Evolutionary conservation across 2,113 vertebrate species (phyloP).

Genomic region (Hippocampus barbouri): DNA sequence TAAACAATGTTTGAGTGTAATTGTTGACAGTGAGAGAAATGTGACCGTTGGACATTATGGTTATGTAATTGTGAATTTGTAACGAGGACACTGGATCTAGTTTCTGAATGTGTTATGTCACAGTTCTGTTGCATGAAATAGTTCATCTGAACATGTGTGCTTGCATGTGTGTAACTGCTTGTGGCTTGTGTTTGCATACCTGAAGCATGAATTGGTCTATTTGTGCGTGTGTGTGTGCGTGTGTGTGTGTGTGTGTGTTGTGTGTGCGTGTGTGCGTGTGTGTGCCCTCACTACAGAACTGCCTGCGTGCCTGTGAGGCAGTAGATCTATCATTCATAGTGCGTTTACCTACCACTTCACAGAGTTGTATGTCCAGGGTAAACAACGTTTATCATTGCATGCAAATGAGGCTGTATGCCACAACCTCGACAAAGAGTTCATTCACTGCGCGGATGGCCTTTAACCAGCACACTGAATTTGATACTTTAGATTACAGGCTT

Average conservation of each 20-base stretch:
- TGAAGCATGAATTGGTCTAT: constrained; percentile 47
- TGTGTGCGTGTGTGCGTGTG: too few species aligned
- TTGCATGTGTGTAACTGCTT: constrained; percentile 33
- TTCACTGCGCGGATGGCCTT: constrained; percentile 44
- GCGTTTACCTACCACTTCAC: constrained; percentile 66
- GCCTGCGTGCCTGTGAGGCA: constrained; percentile 61
- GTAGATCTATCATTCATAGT: constrained; percentile 66
- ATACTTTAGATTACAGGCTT: constrained; percentile 62
- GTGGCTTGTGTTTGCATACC: constrained; percentile 43
- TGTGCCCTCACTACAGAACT: constrained; percentile 24
- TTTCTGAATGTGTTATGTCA: constrained; percentile 35
- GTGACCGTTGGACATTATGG: constrained; percentile 37
- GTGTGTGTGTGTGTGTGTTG: too few species aligned
- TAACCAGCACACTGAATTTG: constrained; percentile 36
- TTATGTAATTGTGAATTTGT: constrained; percentile 46
- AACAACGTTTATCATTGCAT: constrained; percentile 73
- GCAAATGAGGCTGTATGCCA: constrained; percentile 60
- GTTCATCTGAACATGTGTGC: constrained; percentile 44
- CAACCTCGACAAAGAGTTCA: constrained; percentile 59
- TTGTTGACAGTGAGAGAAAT: constrained; percentile 52
- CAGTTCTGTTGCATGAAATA: constrained; percentile 41
- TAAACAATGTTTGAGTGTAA: constrained; percentile 50
- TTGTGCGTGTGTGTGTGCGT: constrained; percentile 12
- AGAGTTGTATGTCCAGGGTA: constrained; percentile 66
- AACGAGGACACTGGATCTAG: constrained; percentile 44